Evolutionary conservation across 2,113 vertebrate genomes (phyloP), one percentile per base, ranked within the genome.

Genomic region (Ariopsis seemanni): DNA sequence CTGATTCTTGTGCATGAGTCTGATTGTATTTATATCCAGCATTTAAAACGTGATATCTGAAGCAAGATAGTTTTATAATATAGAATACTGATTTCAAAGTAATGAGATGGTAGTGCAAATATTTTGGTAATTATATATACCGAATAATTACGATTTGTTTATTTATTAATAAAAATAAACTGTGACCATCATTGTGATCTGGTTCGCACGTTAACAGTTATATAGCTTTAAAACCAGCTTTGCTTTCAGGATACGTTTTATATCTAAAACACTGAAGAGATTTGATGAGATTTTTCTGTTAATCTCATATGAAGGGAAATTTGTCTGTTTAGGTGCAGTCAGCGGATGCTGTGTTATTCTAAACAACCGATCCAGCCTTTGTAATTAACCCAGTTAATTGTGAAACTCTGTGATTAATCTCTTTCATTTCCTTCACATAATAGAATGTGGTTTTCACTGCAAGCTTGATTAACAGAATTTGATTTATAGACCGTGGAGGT

Each of bases 351-450:
- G n/a, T 58, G 55, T 18, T 58, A 14, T 80, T 30, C 78, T 58
- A 25, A 80, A 30, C 78, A 80, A 58, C n/a, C 7, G 53, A 80
- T 58, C 77, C 53, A 80, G 77, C 53, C 27, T 58, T 80, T 30
- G 48, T 18, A 80, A 80, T 80, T 57, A 80, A 80, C 53, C 55
- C 8, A 1, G 53, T 80, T 80, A 80, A 80, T 34, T 58, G 75
- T 57, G 52, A n/a, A 79, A 58, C 53, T 27, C 20, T 58, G 55
- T 34, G 78, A 80, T 80, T 58, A 80, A 80, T 80, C 55, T 34
- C 27, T 80, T 80, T 57, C 15, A 80, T 80, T 80, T 80, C 27
- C 9, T 80, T 80, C 15, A 30, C 9, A 27, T 27, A 58, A 34
- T 55, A 80, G 27, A 60, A 34, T 17, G 15, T 5, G 53, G 5